These are phyloP conservation scores for Unio delphinus DNA, from an alignment of 2,888 invertebrate genomes.

Conservation along the genomic window DNA sequence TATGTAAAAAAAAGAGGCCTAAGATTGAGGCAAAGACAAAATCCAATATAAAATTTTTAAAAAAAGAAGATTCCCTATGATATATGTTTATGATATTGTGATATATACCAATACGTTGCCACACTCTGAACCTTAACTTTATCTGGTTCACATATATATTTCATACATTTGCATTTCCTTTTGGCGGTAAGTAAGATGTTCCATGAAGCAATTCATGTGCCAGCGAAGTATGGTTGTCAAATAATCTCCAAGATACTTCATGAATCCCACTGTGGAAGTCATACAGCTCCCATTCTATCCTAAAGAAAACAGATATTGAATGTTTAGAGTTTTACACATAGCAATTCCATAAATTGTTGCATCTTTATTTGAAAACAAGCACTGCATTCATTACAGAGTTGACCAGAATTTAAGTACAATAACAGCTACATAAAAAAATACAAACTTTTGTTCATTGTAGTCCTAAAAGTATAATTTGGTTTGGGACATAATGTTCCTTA, in stretches of 20 bases:
- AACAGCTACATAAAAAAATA: too few species aligned
- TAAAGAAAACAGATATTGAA: constrained; percentile 9
- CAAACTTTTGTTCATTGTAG: too few species aligned
- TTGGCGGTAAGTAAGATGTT: constrained; percentile 19
- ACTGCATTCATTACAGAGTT: too few species aligned
- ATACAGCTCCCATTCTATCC: constrained; percentile 43
- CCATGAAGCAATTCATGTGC: constrained; percentile 35
- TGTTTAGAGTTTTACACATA: too few species aligned
- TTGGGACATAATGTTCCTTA: too few species aligned
- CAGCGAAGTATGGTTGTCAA: constrained; percentile 31
- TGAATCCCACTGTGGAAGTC: constrained; percentile 45
- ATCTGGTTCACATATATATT: neutral
- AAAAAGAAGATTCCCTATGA: neutral
- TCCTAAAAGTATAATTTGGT: too few species aligned
- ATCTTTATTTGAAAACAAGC: too few species aligned
- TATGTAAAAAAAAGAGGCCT: too few species aligned
- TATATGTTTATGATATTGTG: too few species aligned
- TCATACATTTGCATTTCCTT: constrained; percentile 22
- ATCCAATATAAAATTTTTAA: neutral
- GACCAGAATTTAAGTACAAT: too few species aligned
- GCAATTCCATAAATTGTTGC: too few species aligned
- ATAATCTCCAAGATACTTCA: constrained; percentile 37
- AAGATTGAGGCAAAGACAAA: too few species aligned
- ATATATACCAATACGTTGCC: neutral
- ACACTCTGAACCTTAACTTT: neutral